A percentile compares a stretch with the other conserved stretches of the same genome.
Conservation (phyloP, 1,140 invertebrate genomes). For the Danaus melanippus region DNA sequence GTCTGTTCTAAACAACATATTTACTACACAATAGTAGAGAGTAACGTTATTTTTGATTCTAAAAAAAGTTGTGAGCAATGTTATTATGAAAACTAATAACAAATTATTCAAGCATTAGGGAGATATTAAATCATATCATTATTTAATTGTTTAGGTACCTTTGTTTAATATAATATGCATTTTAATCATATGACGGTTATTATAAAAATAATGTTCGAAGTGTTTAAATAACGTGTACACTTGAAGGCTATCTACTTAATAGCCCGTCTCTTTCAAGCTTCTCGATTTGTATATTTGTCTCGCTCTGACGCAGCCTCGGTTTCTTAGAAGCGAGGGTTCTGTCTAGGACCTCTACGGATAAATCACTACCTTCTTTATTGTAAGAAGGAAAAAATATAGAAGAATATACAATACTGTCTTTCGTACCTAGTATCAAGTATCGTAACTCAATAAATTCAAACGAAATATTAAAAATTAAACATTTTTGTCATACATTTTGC, state of each 20-base stretch:
- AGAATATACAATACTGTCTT: constrained; percentile 17
- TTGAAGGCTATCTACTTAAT: constrained; percentile 51
- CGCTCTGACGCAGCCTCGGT: constrained; percentile 38
- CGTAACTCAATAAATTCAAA: neutral
- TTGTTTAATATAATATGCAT: neutral
- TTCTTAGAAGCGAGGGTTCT: constrained; percentile 29
- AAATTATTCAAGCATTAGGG: no score
- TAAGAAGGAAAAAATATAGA: constrained; percentile 38
- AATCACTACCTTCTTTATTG: constrained; percentile 25
- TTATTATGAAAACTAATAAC: no score
- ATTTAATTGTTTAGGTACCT: no score
- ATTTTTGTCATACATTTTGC: no score
- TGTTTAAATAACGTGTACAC: constrained; percentile 34
- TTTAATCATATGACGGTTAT: constrained; percentile 1
- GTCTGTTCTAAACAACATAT: no score
- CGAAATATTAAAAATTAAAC: no score
- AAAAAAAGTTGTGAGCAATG: no score
- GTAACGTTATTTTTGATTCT: no score
- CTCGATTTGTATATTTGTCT: constrained; percentile 3
- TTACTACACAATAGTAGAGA: no score
- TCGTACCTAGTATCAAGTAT: constrained; percentile 14
- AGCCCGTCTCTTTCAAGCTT: constrained; percentile 21
- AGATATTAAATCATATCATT: no score
- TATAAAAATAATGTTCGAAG: constrained; percentile 7
- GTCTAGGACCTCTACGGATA: constrained; percentile 28